Percentiles rank a stretch among this genome's conserved stretches.
These are phyloP conservation scores for Cheilosia urbana DNA, from an alignment of 2,888 invertebrate species.

Conservation along the genomic window DNA sequence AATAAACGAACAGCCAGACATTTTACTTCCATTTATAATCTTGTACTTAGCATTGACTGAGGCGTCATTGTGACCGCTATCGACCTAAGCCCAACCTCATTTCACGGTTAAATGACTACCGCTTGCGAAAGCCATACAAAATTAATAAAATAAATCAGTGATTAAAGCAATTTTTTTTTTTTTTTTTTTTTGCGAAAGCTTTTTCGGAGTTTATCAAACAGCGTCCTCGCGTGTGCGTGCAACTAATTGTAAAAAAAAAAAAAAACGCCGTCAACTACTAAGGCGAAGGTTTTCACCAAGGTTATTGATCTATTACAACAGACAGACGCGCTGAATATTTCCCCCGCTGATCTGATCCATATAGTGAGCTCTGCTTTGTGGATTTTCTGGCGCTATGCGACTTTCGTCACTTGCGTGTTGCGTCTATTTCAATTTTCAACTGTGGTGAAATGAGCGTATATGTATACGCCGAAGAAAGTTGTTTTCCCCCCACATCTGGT, in stretches of 20 bases:
- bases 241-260: conserved; percentile 29
- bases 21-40: conserved; percentile 41
- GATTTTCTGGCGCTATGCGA: conserved; percentile 12
- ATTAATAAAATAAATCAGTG: conserved; percentile 33
- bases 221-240: conserved; percentile 53
- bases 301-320: conserved; percentile 71
- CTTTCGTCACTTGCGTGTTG: conserved; percentile 57
- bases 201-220: conserved; percentile 37
- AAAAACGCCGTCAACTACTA: conserved; percentile 49
- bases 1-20: background rate
- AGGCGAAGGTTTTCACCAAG: conserved; percentile 75
- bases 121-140: conserved; percentile 56
- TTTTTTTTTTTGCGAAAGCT: conserved; percentile 47
- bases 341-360: conserved; percentile 58
- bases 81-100: conserved; percentile 62
- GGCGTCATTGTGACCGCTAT: conserved; percentile 46
- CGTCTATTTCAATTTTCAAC: conserved; percentile 48
- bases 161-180: conserved; percentile 1
- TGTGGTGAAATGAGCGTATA: conserved; percentile 50
- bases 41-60: conserved; percentile 55
- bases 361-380: background rate
- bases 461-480: conserved; percentile 56
- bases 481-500: conserved; percentile 27
- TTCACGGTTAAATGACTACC: conserved; percentile 57
- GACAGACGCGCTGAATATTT: conserved; percentile 42